Base-by-base conservation (phyloP, 1,140 invertebrate genomes). In the Zeugodacus cucurbitae region DNA sequence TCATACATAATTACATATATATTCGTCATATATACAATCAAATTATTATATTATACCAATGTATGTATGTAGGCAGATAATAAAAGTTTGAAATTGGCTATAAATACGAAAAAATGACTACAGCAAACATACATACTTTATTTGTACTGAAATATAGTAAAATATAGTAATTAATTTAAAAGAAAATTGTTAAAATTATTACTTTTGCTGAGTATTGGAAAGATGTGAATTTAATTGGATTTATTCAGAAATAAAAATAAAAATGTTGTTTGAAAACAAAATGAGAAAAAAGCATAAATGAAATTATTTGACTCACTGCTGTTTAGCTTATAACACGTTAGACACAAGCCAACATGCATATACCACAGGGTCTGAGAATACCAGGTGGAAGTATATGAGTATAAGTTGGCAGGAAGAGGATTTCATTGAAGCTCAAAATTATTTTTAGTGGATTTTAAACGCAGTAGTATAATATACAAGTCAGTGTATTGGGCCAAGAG, bases 171-270 rank as follows among this genome's bases (percentile, higher is more conserved):
- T 82, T 82, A 41, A 82, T n/a, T n/a, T n/a, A n/a, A n/a, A n/a
- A n/a, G n/a, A 82, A 82, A 82, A 48, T 82, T 82, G 74, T 82
- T 82, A 82, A 48, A 82, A 48, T 82, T 82, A 82, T 29, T 82
- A 82, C 44, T 29, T 82, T 82, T 82, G 74, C 48, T 11, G n/a
- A 82, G 20, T 22, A 82, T 82, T 48, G n/a, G n/a, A 29, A 48
- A 17, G n/a, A 48, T 48, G 74, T 82, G 41, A 82, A 82, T 29
- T 62, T 82, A 22, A 82, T 82, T 82, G 74, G 74, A 82, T 48
- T 48, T 82, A 82, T 26, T 82, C 74, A 29, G 3, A 74, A 74
- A 74, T 74, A 74, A 62, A 41, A 82, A 82, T 82, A 48, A 82
- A 78, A 82, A 44, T 78, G 37, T 82, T 82, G 74, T 82, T 82